Evolutionary conservation across 2,888 invertebrate species (phyloP).

Genomic region (Epirrita christyi): DNA sequence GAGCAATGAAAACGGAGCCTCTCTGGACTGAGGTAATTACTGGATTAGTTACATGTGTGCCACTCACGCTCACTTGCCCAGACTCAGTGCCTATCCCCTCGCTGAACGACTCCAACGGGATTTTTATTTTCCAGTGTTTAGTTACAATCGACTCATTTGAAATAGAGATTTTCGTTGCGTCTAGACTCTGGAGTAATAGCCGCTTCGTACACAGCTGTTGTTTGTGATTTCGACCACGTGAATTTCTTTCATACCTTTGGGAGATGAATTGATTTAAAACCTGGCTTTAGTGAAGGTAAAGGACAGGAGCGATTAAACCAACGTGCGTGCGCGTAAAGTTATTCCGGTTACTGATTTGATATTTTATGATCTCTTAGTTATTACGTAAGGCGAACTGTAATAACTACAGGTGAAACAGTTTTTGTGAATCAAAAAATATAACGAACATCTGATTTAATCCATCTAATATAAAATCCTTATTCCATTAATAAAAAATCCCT

Average conservation of each 20-base stretch:
- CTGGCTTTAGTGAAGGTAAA: not conserved
- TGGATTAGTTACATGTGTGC: slow-evolving; percentile 71
- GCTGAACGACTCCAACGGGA: slow-evolving; percentile 16
- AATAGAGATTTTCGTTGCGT: slow-evolving; percentile 22
- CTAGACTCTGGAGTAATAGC: slow-evolving; percentile 18
- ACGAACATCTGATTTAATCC: too few relatives aligned
- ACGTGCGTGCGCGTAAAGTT: too few relatives aligned
- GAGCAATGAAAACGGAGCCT: slow-evolving; percentile 76
- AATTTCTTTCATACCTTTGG: slow-evolving; percentile 8
- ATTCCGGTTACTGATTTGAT: too few relatives aligned
- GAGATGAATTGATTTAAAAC: slow-evolving; percentile 7
- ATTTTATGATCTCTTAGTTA: too few relatives aligned
- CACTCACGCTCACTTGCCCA: slow-evolving; percentile 39
- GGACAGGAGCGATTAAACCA: too few relatives aligned
- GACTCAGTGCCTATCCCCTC: slow-evolving; percentile 3
- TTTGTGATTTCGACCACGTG: slow-evolving; percentile 22
- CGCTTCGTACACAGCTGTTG: slow-evolving; percentile 9
- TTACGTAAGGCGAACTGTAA: too few relatives aligned
- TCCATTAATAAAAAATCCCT: too few relatives aligned
- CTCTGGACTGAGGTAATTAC: slow-evolving; percentile 72
- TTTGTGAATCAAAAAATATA: too few relatives aligned
- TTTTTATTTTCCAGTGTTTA: slow-evolving; percentile 24
- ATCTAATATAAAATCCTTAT: too few relatives aligned
- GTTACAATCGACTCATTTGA: slow-evolving; percentile 25
- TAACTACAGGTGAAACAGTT: too few relatives aligned